These are phyloP conservation scores for Calliopum simillimum DNA, from an alignment of 2,888 invertebrate genomes.

Conservation along the genomic window DNA sequence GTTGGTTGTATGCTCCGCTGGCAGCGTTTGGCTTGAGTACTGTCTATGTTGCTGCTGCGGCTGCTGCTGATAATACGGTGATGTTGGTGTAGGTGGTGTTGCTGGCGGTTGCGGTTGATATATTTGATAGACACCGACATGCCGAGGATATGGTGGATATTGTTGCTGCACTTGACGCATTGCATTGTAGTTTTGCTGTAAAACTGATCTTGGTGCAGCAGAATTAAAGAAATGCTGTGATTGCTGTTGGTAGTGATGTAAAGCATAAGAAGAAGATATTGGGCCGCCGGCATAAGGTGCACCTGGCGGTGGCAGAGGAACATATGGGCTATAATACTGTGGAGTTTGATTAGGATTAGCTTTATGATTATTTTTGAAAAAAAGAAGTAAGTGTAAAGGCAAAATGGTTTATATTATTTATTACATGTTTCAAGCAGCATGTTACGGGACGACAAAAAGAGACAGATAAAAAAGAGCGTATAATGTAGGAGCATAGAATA, in stretches of 20 bases:
- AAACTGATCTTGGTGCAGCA: constrained; percentile 66
- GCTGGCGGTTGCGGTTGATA: constrained; percentile 55
- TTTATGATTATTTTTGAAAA: constrained; percentile 55
- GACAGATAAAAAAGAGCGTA: constrained; percentile 42
- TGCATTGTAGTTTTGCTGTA: constrained; percentile 66
- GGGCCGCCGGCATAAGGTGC: neutral
- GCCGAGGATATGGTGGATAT: constrained; percentile 67
- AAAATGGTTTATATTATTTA: neutral
- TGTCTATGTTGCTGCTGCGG: constrained; percentile 33
- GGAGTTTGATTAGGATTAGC: constrained; percentile 54
- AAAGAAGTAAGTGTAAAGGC: constrained; percentile 25
- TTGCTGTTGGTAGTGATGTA: constrained; percentile 40
- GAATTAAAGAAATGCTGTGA: constrained; percentile 64
- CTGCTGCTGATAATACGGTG: constrained; percentile 2
- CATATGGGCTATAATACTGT: constrained; percentile 45
- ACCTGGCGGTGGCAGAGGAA: constrained; percentile 25
- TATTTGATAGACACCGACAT: constrained; percentile 65
- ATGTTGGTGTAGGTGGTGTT: neutral
- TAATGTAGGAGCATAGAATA: constrained; percentile 27
- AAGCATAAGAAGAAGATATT: constrained; percentile 46
- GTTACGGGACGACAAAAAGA: constrained; percentile 42
- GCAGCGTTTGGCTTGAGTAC: constrained; percentile 41
- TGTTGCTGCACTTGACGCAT: constrained; percentile 67
- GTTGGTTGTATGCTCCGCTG: constrained; percentile 23
- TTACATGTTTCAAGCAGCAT: constrained; percentile 47